Evolutionary conservation across 1,140 invertebrate genomes (phyloP).

Genomic region (Achroia grisella): DNA sequence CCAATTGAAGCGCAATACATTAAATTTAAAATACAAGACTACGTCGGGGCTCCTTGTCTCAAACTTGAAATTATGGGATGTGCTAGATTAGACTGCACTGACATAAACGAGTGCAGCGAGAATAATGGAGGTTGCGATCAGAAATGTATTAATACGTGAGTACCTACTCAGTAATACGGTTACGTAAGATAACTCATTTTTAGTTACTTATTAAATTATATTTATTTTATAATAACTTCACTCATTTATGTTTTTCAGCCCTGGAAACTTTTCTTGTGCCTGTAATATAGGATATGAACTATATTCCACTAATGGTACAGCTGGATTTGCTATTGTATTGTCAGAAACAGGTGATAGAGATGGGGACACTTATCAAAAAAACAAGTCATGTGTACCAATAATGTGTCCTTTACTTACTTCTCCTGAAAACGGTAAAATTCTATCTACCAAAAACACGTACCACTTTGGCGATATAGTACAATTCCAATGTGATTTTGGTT

Average conservation of each 20-base stretch:
- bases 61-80: slow-evolving; percentile 96
- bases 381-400: slow-evolving; percentile 95
- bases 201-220: neutral
- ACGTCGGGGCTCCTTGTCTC: slow-evolving; percentile 89
- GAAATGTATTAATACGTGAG: slow-evolving; percentile 89
- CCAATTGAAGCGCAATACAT: slow-evolving; percentile 94
- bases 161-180: too few relatives aligned
- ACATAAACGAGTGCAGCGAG: slow-evolving; percentile 92
- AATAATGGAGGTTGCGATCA: slow-evolving; percentile 96
- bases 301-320: slow-evolving; percentile 92
- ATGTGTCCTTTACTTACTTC: slow-evolving; percentile 88
- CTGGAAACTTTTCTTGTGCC: slow-evolving; percentile 89
- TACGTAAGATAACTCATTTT: neutral
- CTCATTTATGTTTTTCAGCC: slow-evolving; percentile 73
- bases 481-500: slow-evolving; percentile 97
- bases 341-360: slow-evolving; percentile 90
- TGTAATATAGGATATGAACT: slow-evolving; percentile 96
- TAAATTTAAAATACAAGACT: slow-evolving; percentile 92
- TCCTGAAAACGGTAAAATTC: slow-evolving; percentile 91
- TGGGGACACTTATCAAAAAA: slow-evolving; percentile 91
- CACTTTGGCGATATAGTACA: slow-evolving; percentile 93
- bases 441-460: slow-evolving; percentile 87
- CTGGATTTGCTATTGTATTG: slow-evolving; percentile 87
- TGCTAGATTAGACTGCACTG: slow-evolving; percentile 90
- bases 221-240: slow-evolving; percentile 3